These are phyloP conservation scores for Dasysyrphus albostriatus DNA, from an alignment of 2,888 invertebrate species.

Conservation along the genomic window DNA sequence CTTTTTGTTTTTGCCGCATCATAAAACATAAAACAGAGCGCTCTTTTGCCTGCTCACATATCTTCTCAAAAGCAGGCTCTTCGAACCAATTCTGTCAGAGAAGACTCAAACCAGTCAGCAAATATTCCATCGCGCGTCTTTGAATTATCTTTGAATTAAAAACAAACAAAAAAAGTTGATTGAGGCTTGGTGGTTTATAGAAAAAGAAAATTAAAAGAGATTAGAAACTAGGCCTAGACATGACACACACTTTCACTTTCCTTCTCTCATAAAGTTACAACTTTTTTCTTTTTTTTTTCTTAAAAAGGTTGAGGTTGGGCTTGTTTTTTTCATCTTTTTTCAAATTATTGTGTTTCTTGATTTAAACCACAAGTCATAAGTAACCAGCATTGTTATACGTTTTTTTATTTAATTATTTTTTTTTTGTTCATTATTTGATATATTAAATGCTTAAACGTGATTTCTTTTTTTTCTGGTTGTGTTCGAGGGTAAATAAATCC, in stretches of 20 bases:
- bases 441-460: slow-evolving; percentile 65
- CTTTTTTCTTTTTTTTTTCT: slow-evolving; percentile 4
- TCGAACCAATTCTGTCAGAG: slow-evolving; percentile 44
- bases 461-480: slow-evolving; percentile 58
- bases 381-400: slow-evolving; percentile 48
- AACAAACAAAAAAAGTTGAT: slow-evolving; percentile 28
- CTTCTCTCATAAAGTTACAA: slow-evolving; percentile 9
- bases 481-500: background rate
- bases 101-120: slow-evolving; percentile 8
- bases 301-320: slow-evolving; percentile 57
- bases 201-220: slow-evolving; percentile 14
- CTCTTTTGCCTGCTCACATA: background rate
- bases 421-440: slow-evolving; percentile 25
- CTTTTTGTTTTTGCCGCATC: slow-evolving; percentile 20
- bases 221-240: slow-evolving; percentile 73
- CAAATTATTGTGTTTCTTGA: slow-evolving; percentile 29
- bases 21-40: slow-evolving; percentile 16
- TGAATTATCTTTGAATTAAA: slow-evolving; percentile 10
- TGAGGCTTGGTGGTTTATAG: background rate
- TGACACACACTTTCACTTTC: slow-evolving; percentile 76
- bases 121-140: slow-evolving; percentile 31
- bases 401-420: slow-evolving; percentile 23
- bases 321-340: slow-evolving; percentile 13
- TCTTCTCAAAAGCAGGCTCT: slow-evolving; percentile 30
- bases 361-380: slow-evolving; percentile 34